Evolutionary conservation across 2,888 invertebrate species (phyloP).

Genomic region (Cephus nigrinus): DNA sequence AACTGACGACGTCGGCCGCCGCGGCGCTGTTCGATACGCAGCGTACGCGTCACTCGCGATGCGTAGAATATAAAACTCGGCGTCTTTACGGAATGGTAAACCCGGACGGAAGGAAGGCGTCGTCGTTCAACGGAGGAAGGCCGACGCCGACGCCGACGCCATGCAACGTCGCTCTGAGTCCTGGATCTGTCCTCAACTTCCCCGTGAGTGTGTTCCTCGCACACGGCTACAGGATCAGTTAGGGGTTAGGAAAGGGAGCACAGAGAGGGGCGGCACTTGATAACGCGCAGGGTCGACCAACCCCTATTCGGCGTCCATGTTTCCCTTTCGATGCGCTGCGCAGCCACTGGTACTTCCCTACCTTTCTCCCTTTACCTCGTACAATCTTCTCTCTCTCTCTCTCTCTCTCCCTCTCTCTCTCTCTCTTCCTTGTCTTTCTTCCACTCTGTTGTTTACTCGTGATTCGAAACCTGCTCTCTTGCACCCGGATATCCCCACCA

Average conservation of each 20-base stretch:
- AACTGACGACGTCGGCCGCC: conserved; percentile 42
- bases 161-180: conserved; percentile 69
- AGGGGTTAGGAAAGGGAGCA: conserved; percentile 43
- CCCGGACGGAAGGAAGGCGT: conserved; percentile 22
- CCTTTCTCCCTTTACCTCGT: conserved; percentile 3
- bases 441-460: conserved; percentile 8
- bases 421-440: not conserved
- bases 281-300: conserved; percentile 60
- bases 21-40: conserved; percentile 41
- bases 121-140: conserved; percentile 67
- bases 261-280: conserved; percentile 53
- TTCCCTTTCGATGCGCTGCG: conserved; percentile 8
- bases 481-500: conserved; percentile 18
- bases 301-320: conserved; percentile 41
- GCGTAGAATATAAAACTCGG: conserved; percentile 40
- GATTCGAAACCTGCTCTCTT: conserved; percentile 5
- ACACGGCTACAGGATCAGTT: not conserved
- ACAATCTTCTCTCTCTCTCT: conserved; percentile 15
- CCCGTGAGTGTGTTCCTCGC: conserved; percentile 28
- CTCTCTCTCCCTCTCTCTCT: conserved; percentile 26
- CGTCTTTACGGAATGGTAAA: conserved; percentile 20
- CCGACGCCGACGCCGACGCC: conserved; percentile 68
- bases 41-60: conserved; percentile 47
- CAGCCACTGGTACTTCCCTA: not conserved
- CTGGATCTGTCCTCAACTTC: conserved; percentile 51